Evolutionary conservation across 2,113 vertebrate genomes (phyloP).

Genomic region (Odontophorus gujanensis): DNA sequence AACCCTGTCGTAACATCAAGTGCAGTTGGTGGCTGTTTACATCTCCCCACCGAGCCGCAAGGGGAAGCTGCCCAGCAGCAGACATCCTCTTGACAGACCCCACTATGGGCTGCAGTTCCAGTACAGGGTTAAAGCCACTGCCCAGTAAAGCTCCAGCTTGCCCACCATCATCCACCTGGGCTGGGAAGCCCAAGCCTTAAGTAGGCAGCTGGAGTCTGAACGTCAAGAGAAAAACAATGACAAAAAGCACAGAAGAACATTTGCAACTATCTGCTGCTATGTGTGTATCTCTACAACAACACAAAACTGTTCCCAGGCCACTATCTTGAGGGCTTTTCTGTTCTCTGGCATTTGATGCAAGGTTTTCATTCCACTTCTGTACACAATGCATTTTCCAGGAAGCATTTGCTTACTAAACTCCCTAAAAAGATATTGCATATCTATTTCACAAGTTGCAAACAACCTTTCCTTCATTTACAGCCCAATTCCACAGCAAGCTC

Average conservation of each 20-base stretch:
- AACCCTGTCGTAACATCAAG: neutral
- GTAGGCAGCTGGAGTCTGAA: neutral
- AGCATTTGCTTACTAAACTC: neutral
- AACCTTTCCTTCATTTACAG: neutral
- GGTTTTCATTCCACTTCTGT: neutral
- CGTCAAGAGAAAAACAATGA: neutral
- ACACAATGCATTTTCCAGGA: neutral
- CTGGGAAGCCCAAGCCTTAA: accelerated
- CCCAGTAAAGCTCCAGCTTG: neutral
- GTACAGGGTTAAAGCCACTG: neutral
- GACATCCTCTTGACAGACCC: neutral
- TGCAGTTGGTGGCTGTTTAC: neutral
- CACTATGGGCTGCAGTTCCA: neutral
- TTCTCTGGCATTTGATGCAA: neutral
- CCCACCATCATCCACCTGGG: accelerated
- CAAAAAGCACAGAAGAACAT: neutral
- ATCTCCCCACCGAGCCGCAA: neutral
- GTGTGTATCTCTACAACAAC: neutral
- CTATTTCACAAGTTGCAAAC: neutral
- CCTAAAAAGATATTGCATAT: neutral
- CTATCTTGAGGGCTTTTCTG: neutral
- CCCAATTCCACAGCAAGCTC: neutral
- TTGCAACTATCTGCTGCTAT: neutral
- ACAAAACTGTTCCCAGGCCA: neutral
- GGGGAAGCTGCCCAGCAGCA: neutral